Conservation (phyloP, 2,797 vertebrate genomes). For the Arrhamphus sclerolepis region DNA sequence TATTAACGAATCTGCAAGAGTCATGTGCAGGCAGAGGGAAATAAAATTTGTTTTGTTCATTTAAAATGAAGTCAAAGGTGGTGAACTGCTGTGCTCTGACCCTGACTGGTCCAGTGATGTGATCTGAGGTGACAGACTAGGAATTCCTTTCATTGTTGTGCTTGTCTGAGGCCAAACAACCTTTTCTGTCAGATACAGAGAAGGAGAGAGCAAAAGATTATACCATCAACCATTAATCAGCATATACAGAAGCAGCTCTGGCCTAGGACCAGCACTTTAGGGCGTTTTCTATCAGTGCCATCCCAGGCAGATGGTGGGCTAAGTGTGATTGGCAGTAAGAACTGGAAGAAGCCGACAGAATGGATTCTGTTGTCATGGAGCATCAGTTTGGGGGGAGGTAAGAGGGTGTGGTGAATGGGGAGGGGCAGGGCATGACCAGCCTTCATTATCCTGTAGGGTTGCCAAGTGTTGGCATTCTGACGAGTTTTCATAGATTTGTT, state of each 20-base stretch:
- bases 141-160: slow-evolving; percentile 51
- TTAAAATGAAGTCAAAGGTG: neutral
- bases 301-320: slow-evolving; percentile 68
- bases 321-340: slow-evolving; percentile 68
- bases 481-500: slow-evolving; percentile 28
- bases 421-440: slow-evolving; percentile 49
- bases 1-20: too few relatives aligned
- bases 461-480: slow-evolving; percentile 62
- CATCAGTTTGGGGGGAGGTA: slow-evolving; percentile 10
- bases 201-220: slow-evolving; percentile 20
- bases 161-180: slow-evolving; percentile 29
- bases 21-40: too few relatives aligned
- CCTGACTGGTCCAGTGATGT: slow-evolving; percentile 15
- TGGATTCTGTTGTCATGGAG: slow-evolving; percentile 62
- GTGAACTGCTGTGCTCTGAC: neutral
- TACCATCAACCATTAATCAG: slow-evolving; percentile 47
- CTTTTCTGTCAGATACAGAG: slow-evolving; percentile 5
- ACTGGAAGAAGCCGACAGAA: slow-evolving; percentile 46
- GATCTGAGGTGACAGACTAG: slow-evolving; percentile 38
- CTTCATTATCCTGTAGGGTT: slow-evolving; percentile 67
- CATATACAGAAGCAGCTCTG: slow-evolving; percentile 35
- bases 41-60: too few relatives aligned
- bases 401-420: slow-evolving; percentile 27
- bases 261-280: slow-evolving; percentile 59
- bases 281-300: slow-evolving; percentile 67